phyloP scores from a whole-genome alignment of 2,113 vertebrate species.

The Murina feae region DNA sequence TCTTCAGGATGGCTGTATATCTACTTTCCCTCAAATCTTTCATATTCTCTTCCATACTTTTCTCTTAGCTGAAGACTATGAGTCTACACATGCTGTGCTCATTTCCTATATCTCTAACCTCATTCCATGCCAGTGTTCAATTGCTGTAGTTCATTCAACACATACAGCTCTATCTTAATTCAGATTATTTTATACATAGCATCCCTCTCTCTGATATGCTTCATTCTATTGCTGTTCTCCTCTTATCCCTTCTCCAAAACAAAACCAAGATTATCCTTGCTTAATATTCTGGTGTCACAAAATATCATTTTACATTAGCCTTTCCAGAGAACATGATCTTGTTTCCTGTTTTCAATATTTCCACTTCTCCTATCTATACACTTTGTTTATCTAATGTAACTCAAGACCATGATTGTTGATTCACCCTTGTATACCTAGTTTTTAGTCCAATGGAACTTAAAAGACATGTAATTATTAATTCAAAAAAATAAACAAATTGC shows the following conservation, averaged over 20 bases:
- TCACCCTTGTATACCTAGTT: neutral
- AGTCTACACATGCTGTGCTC: neutral
- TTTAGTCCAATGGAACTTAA: neutral
- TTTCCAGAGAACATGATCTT: neutral
- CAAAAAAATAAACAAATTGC: neutral
- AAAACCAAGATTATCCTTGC: neutral
- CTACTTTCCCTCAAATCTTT: neutral
- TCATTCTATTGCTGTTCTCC: neutral
- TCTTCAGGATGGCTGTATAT: neutral
- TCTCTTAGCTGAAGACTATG: neutral
- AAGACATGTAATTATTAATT: neutral
- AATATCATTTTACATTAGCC: neutral
- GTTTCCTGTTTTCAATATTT: neutral
- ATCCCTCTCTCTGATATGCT: neutral
- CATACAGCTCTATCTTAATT: neutral
- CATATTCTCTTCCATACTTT: neutral
- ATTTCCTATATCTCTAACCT: neutral
- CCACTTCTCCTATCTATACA: neutral
- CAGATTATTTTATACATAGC: neutral
- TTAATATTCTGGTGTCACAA: neutral
- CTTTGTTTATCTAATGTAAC: neutral
- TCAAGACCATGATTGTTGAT: neutral
- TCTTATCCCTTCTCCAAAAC: neutral
- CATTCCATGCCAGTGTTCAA: neutral
- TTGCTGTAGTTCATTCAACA: neutral